phyloP scores from a whole-genome alignment of 37 sponge, comb jelly and placozoan species.

The Amphimedon queenslandica region DNA sequence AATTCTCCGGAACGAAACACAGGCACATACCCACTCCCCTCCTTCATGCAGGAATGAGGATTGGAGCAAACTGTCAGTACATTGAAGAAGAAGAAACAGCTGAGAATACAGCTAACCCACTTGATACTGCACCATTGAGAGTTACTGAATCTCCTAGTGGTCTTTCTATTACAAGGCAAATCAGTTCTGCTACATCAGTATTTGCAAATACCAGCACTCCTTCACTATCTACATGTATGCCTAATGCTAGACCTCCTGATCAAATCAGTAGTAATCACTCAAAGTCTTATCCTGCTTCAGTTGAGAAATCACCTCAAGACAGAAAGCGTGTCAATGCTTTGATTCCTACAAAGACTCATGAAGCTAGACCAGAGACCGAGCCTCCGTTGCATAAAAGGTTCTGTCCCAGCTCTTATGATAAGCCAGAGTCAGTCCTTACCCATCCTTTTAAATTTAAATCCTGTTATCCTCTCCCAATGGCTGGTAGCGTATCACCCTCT shows the following conservation, averaged over 20 bases:
- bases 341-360: no score
- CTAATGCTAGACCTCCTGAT: no score
- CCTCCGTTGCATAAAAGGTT: background rate
- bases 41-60: conserved; percentile 36
- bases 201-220: background rate
- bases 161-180: no score
- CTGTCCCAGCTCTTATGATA: background rate
- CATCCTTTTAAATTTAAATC: conserved; percentile 59
- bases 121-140: background rate
- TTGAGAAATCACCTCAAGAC: background rate
- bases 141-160: background rate
- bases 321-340: background rate
- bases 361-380: no score
- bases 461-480: conserved; percentile 36
- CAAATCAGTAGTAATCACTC: background rate
- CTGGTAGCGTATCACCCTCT: conserved; percentile 8
- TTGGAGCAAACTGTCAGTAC: conserved; percentile 53
- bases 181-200: background rate
- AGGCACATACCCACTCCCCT: conserved; percentile 63
- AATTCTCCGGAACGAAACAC: background rate
- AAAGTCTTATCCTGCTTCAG: background rate
- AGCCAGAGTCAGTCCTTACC: conserved; percentile 9
- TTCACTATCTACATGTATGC: background rate
- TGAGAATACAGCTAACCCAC: background rate
- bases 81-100: background rate